These are phyloP conservation scores for Sisyra nigra DNA, from an alignment of 2,888 invertebrate species.

Conservation along the genomic window DNA sequence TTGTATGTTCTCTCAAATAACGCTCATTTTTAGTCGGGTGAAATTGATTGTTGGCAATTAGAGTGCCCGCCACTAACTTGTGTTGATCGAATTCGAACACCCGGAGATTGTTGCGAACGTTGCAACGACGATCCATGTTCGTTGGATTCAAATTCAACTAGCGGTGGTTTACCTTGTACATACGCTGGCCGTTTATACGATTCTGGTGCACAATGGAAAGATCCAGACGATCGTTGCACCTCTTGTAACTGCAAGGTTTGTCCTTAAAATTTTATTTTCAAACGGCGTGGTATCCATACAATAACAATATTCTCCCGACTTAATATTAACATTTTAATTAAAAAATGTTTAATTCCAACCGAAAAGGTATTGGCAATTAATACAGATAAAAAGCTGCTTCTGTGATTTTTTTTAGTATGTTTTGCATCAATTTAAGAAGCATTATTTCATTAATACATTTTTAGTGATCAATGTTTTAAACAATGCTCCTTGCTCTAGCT, in stretches of 20 bases:
- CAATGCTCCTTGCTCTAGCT: no score
- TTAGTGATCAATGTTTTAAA: no score
- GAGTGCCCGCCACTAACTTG: constrained; percentile 61
- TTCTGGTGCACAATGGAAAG: constrained; percentile 39
- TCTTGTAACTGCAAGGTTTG: constrained; percentile 60
- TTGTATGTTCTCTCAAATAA: not conserved
- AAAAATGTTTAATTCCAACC: not conserved
- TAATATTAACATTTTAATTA: no score
- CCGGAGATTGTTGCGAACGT: constrained; percentile 54
- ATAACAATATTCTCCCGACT: no score
- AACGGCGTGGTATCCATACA: not conserved
- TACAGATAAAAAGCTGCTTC: not conserved
- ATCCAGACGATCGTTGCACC: constrained; percentile 48
- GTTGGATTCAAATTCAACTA: constrained; percentile 23
- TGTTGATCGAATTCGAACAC: constrained; percentile 40
- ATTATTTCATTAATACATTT: no score
- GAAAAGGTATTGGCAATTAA: constrained; percentile 2
- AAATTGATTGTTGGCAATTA: constrained; percentile 79
- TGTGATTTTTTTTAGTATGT: not conserved
- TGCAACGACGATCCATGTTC: constrained; percentile 44
- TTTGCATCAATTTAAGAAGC: constrained; percentile 1
- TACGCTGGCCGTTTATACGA: constrained; percentile 41
- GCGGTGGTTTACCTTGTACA: constrained; percentile 37
- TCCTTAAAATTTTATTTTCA: not conserved
- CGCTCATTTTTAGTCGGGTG: constrained; percentile 44